Conservation (phyloP, 53 echinoderm and acorn worm species). For the Zoroaster sp. region DNA sequence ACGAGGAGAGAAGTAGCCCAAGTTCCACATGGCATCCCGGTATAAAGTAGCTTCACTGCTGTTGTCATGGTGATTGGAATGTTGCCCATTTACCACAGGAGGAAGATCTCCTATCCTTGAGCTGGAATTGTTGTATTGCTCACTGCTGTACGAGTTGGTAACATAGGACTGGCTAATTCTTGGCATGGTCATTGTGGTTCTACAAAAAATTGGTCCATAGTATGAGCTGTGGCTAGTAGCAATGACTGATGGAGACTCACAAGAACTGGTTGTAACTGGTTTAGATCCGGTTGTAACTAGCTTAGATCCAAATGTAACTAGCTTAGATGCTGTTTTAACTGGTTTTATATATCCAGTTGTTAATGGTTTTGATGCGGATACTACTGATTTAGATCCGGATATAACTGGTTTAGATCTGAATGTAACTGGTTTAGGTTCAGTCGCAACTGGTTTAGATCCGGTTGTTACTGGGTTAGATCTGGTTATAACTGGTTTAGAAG, state of each 20-base stretch:
- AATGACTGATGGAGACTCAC: no score
- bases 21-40: slow-evolving; percentile 76
- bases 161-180: not conserved
- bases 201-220: not conserved
- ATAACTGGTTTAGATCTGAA: not conserved
- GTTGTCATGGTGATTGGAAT: not conserved
- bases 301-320: not conserved
- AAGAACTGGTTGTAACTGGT: no score
- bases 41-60: slow-evolving; percentile 20
- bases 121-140: not conserved
- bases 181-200: not conserved
- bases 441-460: not conserved
- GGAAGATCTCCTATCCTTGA: not conserved
- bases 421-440: not conserved
- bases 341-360: not conserved
- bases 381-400: no score
- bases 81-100: slow-evolving; percentile 27
- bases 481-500: not conserved
- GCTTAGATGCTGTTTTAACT: not conserved
- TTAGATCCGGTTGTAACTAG: not conserved
- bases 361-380: no score
- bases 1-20: slow-evolving; percentile 77
- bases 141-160: not conserved
- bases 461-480: not conserved
- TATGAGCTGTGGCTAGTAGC: not conserved